Evolutionary conservation across 2,113 vertebrate genomes (phyloP), one percentile per base, ranked within the genome.

Genomic region (Zapornia atra): DNA sequence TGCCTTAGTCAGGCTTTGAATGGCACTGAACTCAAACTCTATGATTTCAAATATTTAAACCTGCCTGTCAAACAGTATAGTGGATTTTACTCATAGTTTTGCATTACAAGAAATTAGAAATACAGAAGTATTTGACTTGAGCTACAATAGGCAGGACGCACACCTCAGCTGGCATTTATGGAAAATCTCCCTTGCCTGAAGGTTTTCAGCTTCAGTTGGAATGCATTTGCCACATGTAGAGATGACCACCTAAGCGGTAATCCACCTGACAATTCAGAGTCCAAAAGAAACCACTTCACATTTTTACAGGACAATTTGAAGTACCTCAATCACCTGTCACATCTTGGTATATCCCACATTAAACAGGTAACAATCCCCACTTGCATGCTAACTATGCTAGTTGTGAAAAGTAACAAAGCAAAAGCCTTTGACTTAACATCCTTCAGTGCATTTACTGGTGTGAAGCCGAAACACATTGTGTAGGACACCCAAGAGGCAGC

Each of bases 401-500:
- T 2, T 83, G 54, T 98, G 76, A 96, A 72, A 77, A 51, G 94
- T 36, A 98, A 98, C 53, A 4, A 0, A 2, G 87, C 98, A 13
- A 69, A 51, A 2, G 64, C 38, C 6, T 89, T 98, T 80, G 22
- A 15, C 2, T 98, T 97, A 98, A 57, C 88, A 48, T 46, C 68
- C 29, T 83, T 98, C 10, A 76, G 33, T 34, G 33, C 44, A n/a
- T 56, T 69, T 61, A 72, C 36, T 73, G 0, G 0, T 36, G 12
- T 51, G 61, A 60, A 34, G 21, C 17, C 0, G 0, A 68, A 46
- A 33, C 33, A 98, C 42, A 88, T 98, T 80, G 97, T 97, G 12
- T 98, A 98, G 24, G 98, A 99, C 84, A 98, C 97, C 72, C 97
- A 89, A 65, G 98, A 99, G 77, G 92, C 94, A 34, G 98, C 53